Base-by-base conservation (phyloP, 2,113 vertebrate species). In the Sapajus apella region DNA sequence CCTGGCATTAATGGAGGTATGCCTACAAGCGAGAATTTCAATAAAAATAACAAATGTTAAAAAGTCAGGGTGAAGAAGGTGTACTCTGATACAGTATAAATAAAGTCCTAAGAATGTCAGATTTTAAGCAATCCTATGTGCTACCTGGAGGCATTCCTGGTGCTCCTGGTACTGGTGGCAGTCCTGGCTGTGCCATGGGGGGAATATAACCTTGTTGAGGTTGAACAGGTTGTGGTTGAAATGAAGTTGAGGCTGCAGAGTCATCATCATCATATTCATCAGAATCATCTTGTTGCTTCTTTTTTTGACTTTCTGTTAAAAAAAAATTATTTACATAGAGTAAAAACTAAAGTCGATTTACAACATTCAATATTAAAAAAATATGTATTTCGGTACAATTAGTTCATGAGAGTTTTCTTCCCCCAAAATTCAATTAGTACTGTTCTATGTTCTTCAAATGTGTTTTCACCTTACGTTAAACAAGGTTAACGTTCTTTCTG, bases 261-360 rank as follows among this genome's bases (percentile, higher is more conserved):
- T 99, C 99, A 5, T 99, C 99, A 20, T 99, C 99, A 32, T 99
- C 99, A 12, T 99, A 99, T 4, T 99, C 99, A 97, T 99, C 99
- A 50, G 99, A 99, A 98, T 99, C 99, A 88, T 99, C 99, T 96
- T 99, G 99, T 87, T 99, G 99, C 87, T 99, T 99, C 98, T 99
- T 99, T 97, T 99, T 99, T 97, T 99, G 99, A 98, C 99, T 99
- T 89, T 99, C 99, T 99, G 98, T 91, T 25, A 85, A 68, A 8
- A 84, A 73, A 86, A 64, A 11, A 76, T 90, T 73, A 91, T 96
- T 61, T 43, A 37, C 58, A 68, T 2, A 50, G 1, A 70, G n/a
- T 30, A 25, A 58, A 90, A 82, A 21, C 52, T 55, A 61, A 79
- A 92, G 4, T 52, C 37, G 40, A 82, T 35, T 43, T 40, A 82